Conservation (phyloP, 2,113 vertebrate species). For the Fukomys damarensis region DNA sequence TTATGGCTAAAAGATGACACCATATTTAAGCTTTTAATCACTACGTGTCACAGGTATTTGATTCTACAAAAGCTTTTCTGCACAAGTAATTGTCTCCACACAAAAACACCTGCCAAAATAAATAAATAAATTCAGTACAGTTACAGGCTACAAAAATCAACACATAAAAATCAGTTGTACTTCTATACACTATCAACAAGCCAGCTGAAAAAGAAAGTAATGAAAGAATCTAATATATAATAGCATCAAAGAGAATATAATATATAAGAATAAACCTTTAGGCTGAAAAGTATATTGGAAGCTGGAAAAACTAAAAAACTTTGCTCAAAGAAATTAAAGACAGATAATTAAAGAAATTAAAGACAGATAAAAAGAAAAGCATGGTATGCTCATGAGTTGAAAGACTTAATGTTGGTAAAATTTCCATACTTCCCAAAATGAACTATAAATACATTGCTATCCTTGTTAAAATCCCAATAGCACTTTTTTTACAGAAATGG, state of each 20-base stretch:
- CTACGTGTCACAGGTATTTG: not conserved
- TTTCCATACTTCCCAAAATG: not conserved
- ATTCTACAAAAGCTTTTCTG: conserved; percentile 29
- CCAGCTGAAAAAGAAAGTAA: not conserved
- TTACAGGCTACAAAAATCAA: not conserved
- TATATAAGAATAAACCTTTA: not conserved
- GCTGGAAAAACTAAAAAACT: not conserved
- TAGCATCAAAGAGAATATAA: not conserved
- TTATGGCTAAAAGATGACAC: not conserved
- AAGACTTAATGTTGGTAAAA: not conserved
- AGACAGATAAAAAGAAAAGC: not conserved
- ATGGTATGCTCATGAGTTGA: not conserved
- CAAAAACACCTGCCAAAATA: not conserved
- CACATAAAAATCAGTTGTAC: not conserved
- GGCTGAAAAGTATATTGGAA: not conserved
- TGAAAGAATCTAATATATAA: not conserved
- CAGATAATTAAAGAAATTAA: not conserved
- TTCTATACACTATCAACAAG: not conserved
- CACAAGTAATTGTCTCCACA: not conserved
- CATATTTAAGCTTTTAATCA: not conserved
- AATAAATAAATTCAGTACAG: not conserved
- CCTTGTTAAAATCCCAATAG: not conserved
- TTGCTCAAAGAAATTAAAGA: not conserved
- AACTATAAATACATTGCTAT: not conserved
- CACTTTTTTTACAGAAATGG: not conserved